These are phyloP conservation scores for Yponomeuta evonymella DNA, from an alignment of 2,888 invertebrate species.

Conservation along the genomic window DNA sequence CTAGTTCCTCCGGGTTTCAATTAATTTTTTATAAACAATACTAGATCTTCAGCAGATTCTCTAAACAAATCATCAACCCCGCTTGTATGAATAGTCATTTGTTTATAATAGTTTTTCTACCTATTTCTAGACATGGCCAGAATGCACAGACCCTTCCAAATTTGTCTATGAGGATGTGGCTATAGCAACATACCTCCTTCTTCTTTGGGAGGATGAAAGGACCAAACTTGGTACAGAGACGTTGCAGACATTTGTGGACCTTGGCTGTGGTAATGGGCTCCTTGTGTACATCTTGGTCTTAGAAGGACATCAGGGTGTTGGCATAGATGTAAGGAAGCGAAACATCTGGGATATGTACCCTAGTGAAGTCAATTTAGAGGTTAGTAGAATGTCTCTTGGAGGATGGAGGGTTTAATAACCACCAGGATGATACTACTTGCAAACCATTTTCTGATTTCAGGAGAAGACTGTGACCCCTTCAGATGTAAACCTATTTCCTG, in stretches of 20 bases:
- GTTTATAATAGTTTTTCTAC: too few species aligned
- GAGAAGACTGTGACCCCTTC: slow-evolving; percentile 82
- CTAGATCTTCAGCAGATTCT: too few species aligned
- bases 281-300: slow-evolving; percentile 88
- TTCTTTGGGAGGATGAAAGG: slow-evolving; percentile 83
- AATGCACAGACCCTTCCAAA: slow-evolving; percentile 94
- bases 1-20: too few species aligned
- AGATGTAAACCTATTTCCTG: slow-evolving; percentile 79
- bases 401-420: too few species aligned
- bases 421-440: too few species aligned
- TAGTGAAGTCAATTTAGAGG: slow-evolving; percentile 78
- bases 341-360: slow-evolving; percentile 92
- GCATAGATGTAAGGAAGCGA: slow-evolving; percentile 89
- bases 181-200: slow-evolving; percentile 90
- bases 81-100: too few species aligned
- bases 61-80: too few species aligned
- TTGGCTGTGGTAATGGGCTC: slow-evolving; percentile 98
- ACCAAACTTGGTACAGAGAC: slow-evolving; percentile 41
- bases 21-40: too few species aligned
- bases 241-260: slow-evolving; percentile 87
- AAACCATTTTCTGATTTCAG: slow-evolving; percentile 51
- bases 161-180: slow-evolving; percentile 98
- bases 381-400: slow-evolving; percentile 36
- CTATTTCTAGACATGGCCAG: slow-evolving; percentile 85
- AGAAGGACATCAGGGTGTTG: slow-evolving; percentile 89